Evolutionary conservation across 1,140 invertebrate species (phyloP).

Genomic region (Steinernema khuongi): DNA sequence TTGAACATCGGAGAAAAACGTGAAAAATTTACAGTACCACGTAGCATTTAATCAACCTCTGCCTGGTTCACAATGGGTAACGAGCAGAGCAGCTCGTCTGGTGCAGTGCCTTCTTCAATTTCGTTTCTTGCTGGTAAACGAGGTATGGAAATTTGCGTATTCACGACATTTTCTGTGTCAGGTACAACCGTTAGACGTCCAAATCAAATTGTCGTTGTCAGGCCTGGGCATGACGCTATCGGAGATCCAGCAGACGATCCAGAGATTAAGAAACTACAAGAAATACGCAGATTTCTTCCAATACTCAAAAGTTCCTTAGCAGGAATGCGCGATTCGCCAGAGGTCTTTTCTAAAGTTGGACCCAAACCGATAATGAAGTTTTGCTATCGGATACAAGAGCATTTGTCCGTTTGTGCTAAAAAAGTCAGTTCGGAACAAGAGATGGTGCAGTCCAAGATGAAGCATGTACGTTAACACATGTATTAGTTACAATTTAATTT

Average conservation of each 20-base stretch:
- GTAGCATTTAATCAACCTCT: background rate
- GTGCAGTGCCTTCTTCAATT: background rate
- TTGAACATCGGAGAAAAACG: background rate
- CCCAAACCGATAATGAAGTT: slow-evolving; percentile 40
- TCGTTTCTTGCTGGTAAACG: slow-evolving; percentile 6
- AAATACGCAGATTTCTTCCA: slow-evolving; percentile 48
- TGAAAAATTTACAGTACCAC: background rate
- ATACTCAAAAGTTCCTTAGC: slow-evolving; percentile 41
- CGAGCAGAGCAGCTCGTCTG: slow-evolving; percentile 29
- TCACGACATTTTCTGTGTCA: slow-evolving; percentile 11
- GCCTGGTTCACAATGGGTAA: slow-evolving; percentile 30
- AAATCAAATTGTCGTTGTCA: slow-evolving; percentile 44
- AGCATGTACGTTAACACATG: slow-evolving; percentile 26
- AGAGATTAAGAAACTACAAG: slow-evolving; percentile 45
- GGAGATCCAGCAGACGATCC: slow-evolving; percentile 44
- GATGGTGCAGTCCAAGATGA: slow-evolving; percentile 33
- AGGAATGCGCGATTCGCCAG: slow-evolving; percentile 41
- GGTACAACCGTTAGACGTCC: background rate
- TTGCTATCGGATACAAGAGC: slow-evolving; percentile 43
- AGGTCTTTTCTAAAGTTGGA: slow-evolving; percentile 43
- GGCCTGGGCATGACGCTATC: slow-evolving; percentile 23
- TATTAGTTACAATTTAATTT: background rate
- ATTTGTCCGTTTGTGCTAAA: slow-evolving; percentile 40
- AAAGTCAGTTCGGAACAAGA: slow-evolving; percentile 38
- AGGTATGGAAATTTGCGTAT: background rate